phyloP scores from a whole-genome alignment of 2,113 vertebrate genomes.

The Prietella phreatophila region DNA sequence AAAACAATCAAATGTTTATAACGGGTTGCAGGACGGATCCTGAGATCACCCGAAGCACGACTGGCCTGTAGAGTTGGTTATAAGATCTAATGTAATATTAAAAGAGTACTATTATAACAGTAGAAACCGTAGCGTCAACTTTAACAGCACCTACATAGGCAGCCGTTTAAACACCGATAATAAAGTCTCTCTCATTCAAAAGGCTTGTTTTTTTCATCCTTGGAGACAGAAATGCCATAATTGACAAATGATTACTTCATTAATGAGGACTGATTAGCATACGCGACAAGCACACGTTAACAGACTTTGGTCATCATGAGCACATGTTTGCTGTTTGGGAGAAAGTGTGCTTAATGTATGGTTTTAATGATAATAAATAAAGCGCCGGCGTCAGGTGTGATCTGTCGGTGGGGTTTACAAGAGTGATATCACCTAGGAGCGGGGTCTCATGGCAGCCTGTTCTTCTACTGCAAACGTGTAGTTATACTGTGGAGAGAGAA shows the following conservation, averaged over 20 bases:
- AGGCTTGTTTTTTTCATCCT: background rate
- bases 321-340: background rate
- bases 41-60: background rate
- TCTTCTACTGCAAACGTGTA: slow-evolving; percentile 73
- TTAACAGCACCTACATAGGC: background rate
- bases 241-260: background rate
- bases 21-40: background rate
- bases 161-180: background rate
- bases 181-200: background rate
- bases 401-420: background rate
- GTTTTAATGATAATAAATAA: background rate
- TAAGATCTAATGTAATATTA: background rate
- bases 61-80: background rate
- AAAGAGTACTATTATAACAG: background rate
- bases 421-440: slow-evolving; percentile 49
- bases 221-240: background rate
- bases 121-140: background rate
- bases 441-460: slow-evolving; percentile 61
- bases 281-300: background rate
- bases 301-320: background rate
- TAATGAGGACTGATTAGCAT: background rate
- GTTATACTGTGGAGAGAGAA: slow-evolving; percentile 62
- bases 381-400: background rate
- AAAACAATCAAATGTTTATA: no score
- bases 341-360: background rate